These are phyloP conservation scores for Mirounga angustirostris DNA, from an alignment of 2,113 vertebrate species.

Conservation along the genomic window DNA sequence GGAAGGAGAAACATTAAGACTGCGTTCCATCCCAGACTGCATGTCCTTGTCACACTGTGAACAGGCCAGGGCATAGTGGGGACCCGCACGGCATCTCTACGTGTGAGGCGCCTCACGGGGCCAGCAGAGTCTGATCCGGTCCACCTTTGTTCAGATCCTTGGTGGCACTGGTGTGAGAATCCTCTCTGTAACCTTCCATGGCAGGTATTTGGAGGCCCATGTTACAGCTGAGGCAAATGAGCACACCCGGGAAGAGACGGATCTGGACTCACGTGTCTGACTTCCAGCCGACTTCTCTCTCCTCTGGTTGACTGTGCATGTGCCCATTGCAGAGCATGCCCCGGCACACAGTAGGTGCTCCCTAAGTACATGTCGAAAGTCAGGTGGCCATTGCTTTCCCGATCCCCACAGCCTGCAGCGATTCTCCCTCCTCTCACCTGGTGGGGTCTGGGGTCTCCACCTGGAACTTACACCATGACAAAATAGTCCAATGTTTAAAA, in stretches of 20 bases:
- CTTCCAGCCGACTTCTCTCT: background rate
- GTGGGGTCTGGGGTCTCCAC: background rate
- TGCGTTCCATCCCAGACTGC: rapidly evolving
- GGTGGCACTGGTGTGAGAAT: rapidly evolving
- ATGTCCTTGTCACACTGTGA: rapidly evolving
- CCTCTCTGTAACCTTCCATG: rapidly evolving
- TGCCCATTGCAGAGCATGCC: background rate
- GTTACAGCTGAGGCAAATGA: background rate
- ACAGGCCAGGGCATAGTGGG: rapidly evolving
- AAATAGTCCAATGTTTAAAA: background rate
- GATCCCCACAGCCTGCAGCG: too few species aligned
- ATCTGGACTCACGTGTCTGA: background rate
- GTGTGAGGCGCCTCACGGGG: rapidly evolving
- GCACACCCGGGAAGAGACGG: background rate
- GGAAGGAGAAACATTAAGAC: rapidly evolving
- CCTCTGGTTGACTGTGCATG: rapidly evolving
- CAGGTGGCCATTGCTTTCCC: background rate
- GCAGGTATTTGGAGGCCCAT: background rate
- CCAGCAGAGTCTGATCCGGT: background rate
- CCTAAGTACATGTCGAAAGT: background rate
- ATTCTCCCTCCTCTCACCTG: background rate
- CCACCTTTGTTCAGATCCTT: background rate
- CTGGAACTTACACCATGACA: background rate
- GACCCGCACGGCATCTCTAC: rapidly evolving
- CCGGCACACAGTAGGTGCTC: background rate